Percentiles rank a stretch among this genome's conserved stretches.
Evolutionary conservation across 2,888 invertebrate genomes (phyloP).

Genomic region (Argyresthia goedartella): DNA sequence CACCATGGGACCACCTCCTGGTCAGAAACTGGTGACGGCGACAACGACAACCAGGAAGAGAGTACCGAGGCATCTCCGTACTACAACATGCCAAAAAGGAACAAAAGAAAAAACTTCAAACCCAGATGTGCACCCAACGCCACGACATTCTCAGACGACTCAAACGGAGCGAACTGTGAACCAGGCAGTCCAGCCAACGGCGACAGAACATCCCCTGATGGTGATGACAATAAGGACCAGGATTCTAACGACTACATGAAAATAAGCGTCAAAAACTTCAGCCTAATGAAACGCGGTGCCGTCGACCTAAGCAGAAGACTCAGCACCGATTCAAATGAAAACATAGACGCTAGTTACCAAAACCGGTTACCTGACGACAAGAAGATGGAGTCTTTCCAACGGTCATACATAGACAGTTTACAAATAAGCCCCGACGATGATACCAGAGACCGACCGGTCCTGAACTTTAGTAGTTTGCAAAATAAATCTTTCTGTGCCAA

Average conservation of each 20-base stretch:
- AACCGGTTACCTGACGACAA: slow-evolving; percentile 56
- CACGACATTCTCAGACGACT: slow-evolving; percentile 60
- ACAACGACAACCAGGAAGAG: slow-evolving; percentile 54
- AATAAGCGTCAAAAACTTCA: slow-evolving; percentile 64
- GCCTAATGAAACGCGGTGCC: slow-evolving; percentile 57
- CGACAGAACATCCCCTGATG: slow-evolving; percentile 47
- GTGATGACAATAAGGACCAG: slow-evolving; percentile 31
- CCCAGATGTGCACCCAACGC: slow-evolving; percentile 78
- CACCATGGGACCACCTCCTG: slow-evolving; percentile 69
- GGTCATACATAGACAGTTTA: slow-evolving; percentile 63
- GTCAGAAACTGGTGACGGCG: slow-evolving; percentile 48
- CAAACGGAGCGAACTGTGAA: slow-evolving; percentile 46
- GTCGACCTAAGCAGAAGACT: slow-evolving; percentile 64
- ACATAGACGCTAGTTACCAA: slow-evolving; percentile 62
- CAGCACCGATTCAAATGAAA: slow-evolving; percentile 65
- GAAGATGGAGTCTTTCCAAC: slow-evolving; percentile 57
- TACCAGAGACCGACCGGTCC: slow-evolving; percentile 44
- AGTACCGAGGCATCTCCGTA: slow-evolving; percentile 53
- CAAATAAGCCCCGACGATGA: slow-evolving; percentile 47
- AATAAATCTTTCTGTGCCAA: slow-evolving; percentile 69
- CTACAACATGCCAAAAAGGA: slow-evolving; percentile 74
- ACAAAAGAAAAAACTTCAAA: slow-evolving; percentile 84
- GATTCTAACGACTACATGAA: slow-evolving; percentile 41
- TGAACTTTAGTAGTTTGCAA: slow-evolving; percentile 63
- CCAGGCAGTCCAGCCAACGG: slow-evolving; percentile 47